These are phyloP conservation scores for Chloebia gouldiae DNA, from an alignment of 2,113 vertebrate genomes.

Conservation along the genomic window DNA sequence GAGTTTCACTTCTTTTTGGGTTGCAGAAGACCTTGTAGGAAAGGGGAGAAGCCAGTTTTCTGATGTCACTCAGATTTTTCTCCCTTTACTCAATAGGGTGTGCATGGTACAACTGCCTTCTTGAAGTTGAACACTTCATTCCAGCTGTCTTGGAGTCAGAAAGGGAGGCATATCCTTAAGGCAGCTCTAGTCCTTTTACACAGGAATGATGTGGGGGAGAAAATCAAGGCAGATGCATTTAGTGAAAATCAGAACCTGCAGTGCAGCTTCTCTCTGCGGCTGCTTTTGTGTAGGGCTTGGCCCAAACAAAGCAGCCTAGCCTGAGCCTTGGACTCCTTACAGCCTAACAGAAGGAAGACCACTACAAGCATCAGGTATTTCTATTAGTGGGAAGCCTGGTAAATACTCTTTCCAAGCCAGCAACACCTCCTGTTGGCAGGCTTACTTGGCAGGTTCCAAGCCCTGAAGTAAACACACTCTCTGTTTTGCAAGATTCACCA, in stretches of 20 bases:
- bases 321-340: background rate
- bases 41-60: background rate
- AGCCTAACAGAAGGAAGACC: slow-evolving; percentile 15
- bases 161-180: background rate
- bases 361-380: slow-evolving; percentile 46
- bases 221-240: background rate
- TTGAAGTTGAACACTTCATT: background rate
- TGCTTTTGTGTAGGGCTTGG: background rate
- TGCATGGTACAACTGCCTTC: background rate
- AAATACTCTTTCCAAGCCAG: slow-evolving; percentile 17
- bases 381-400: slow-evolving; percentile 29
- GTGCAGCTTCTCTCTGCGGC: background rate
- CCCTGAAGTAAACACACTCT: background rate
- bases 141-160: background rate
- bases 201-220: background rate
- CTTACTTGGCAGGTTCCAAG: background rate
- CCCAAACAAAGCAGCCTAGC: slow-evolving; percentile 32
- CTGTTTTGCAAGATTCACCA: background rate
- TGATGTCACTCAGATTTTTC: background rate
- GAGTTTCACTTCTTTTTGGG: background rate
- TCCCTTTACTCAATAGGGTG: background rate
- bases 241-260: background rate
- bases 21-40: background rate
- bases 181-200: background rate
- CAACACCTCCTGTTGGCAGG: slow-evolving; percentile 58